These are phyloP conservation scores for Anser cygnoides DNA, from an alignment of 2,113 vertebrate species.

Conservation along the genomic window DNA sequence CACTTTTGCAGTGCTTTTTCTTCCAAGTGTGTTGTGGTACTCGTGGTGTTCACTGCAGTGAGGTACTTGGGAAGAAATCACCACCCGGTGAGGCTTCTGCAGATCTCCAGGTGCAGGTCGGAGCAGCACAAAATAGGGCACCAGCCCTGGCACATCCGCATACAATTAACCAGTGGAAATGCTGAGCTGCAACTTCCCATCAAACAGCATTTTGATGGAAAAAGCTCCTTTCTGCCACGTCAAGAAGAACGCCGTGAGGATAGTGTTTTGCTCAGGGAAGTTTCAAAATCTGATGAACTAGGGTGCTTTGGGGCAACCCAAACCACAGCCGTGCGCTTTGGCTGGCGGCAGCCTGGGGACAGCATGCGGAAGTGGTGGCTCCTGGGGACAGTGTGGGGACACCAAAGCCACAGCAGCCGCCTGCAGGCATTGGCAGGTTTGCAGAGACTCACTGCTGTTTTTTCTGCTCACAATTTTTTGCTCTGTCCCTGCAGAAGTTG, in stretches of 20 bases:
- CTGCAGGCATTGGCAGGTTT: background rate
- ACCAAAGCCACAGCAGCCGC: background rate
- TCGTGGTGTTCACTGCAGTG: background rate
- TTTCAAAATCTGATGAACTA: background rate
- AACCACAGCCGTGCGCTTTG: background rate
- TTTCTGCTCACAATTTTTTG: background rate
- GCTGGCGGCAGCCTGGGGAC: no score
- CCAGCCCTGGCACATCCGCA: background rate
- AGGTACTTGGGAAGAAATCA: background rate
- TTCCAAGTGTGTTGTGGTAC: background rate
- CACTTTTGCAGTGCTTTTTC: rapidly evolving
- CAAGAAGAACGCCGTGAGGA: rapidly evolving
- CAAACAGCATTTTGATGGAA: background rate
- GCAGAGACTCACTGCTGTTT: rapidly evolving
- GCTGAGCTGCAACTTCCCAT: background rate
- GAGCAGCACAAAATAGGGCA: background rate
- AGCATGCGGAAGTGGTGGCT: background rate
- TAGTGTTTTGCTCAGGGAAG: background rate
- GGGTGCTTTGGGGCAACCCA: background rate
- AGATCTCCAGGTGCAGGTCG: background rate
- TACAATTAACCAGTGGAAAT: background rate
- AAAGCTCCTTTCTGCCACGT: rapidly evolving
- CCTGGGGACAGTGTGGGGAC: background rate
- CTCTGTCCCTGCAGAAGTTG: background rate
- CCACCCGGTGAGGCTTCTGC: background rate